phyloP scores from a whole-genome alignment of 2,797 vertebrate species.

The Pipistrellus kuhlii region DNA sequence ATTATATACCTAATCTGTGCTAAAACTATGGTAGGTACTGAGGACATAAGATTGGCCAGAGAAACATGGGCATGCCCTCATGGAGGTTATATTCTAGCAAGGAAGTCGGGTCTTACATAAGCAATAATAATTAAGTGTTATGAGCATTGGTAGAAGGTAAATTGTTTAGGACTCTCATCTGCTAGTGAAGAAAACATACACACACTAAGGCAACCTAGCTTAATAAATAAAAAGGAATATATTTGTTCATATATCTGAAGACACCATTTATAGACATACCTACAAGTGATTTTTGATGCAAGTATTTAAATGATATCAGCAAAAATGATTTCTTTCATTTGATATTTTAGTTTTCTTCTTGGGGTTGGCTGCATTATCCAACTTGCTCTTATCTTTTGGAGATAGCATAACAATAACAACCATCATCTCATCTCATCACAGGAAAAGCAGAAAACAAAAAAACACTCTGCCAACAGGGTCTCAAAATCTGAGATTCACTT shows the following conservation, averaged over 20 bases:
- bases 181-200: background rate
- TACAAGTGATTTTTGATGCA: background rate
- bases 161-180: too few species aligned
- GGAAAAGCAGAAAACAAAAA: background rate
- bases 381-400: background rate
- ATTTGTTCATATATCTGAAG: background rate
- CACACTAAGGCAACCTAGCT: background rate
- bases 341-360: background rate
- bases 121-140: too few species aligned
- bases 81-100: too few species aligned
- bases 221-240: background rate
- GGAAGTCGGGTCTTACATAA: too few species aligned
- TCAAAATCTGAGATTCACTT: background rate
- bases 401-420: background rate
- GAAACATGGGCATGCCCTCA: too few species aligned
- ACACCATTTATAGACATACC: background rate
- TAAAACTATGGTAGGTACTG: too few species aligned
- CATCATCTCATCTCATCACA: background rate
- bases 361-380: background rate
- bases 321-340: background rate
- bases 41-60: too few species aligned
- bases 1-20: too few species aligned
- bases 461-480: background rate
- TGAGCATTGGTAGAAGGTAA: too few species aligned
- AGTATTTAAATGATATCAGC: background rate